phyloP scores from a whole-genome alignment of 1,140 invertebrate genomes.

The Drosophila tsacasi region DNA sequence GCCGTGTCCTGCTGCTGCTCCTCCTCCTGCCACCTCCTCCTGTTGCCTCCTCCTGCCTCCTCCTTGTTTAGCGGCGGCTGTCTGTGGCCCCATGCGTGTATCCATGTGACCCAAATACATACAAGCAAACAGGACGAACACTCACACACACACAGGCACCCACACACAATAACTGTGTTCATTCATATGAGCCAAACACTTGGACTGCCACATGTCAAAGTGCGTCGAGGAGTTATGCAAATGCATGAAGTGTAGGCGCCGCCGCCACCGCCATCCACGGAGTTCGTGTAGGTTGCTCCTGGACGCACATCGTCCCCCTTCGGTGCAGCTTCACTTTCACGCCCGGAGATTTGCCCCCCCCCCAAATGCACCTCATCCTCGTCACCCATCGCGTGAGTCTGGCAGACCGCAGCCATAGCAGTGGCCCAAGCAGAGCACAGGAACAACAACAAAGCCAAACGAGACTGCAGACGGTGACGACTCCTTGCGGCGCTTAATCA shows the following conservation, averaged over 20 bases:
- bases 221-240: constrained; percentile 80
- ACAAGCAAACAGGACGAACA: constrained; percentile 27
- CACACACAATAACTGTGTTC: constrained; percentile 41
- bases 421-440: constrained; percentile 9
- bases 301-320: background rate
- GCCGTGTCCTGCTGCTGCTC: constrained; percentile 48
- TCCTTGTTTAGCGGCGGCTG: constrained; percentile 37
- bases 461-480: constrained; percentile 56
- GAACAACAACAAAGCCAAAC: constrained; percentile 38
- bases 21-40: constrained; percentile 17
- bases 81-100: constrained; percentile 47
- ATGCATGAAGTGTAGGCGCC: constrained; percentile 63
- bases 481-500: constrained; percentile 58
- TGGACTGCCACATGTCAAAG: constrained; percentile 74
- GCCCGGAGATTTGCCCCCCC: constrained; percentile 4
- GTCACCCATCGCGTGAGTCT: constrained; percentile 30
- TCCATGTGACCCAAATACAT: constrained; percentile 77
- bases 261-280: constrained; percentile 24
- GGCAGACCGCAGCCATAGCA: constrained; percentile 51
- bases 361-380: background rate
- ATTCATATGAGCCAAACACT: constrained; percentile 51
- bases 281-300: constrained; percentile 41
- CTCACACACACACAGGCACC: constrained; percentile 12
- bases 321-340: constrained; percentile 21
- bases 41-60: constrained; percentile 17